These are phyloP conservation scores for Nebria ingens DNA, from an alignment of 1,140 invertebrate genomes.

Conservation along the genomic window DNA sequence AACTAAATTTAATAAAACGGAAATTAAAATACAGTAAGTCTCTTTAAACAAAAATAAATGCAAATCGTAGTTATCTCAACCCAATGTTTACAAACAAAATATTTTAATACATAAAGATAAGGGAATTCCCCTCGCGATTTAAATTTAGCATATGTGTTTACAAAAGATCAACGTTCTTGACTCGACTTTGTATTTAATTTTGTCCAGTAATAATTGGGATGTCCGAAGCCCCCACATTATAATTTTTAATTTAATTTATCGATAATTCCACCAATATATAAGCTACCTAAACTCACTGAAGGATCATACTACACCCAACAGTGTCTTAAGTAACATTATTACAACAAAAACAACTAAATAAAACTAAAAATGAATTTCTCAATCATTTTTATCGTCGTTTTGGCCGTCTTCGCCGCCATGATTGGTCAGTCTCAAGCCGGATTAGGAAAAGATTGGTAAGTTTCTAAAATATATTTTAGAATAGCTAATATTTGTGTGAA, in stretches of 20 bases:
- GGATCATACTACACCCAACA: background rate
- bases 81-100: too few relatives aligned
- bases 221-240: background rate
- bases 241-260: background rate
- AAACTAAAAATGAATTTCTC: constrained; percentile 1
- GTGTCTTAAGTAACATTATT: background rate
- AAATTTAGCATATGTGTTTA: too few relatives aligned
- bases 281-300: background rate
- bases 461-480: background rate
- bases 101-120: too few relatives aligned
- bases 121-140: too few relatives aligned
- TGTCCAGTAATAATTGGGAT: too few relatives aligned
- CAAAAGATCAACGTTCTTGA: too few relatives aligned
- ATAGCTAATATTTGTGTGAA: background rate
- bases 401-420: background rate
- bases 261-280: background rate
- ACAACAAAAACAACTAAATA: too few relatives aligned
- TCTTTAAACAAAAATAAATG: background rate
- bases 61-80: background rate
- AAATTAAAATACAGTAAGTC: too few relatives aligned
- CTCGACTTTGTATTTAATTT: too few relatives aligned
- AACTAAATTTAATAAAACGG: too few relatives aligned
- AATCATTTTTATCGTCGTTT: background rate
- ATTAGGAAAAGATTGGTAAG: background rate
- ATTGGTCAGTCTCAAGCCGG: background rate